Conservation (phyloP, 2,797 vertebrate species). For the Saxicola maurus region DNA sequence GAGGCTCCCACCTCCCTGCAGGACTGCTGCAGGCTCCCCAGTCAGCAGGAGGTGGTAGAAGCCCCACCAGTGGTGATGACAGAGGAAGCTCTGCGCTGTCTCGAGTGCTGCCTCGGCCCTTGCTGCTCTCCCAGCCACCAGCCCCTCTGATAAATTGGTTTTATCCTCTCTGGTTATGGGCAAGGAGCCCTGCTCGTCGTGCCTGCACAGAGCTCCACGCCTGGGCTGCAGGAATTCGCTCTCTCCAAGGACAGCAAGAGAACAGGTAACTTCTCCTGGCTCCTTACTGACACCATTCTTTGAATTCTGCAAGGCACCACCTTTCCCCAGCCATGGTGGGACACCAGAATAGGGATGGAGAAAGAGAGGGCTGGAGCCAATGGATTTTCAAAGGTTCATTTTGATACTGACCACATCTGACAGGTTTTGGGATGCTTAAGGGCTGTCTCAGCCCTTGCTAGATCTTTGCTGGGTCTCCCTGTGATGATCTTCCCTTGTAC, state of each 20-base stretch:
- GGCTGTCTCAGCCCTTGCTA: neutral
- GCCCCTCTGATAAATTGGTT: neutral
- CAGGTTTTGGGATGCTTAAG: neutral
- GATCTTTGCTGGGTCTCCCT: neutral
- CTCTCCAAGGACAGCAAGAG: neutral
- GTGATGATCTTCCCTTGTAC: accelerated
- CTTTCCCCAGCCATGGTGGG: neutral
- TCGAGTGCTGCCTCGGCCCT: neutral
- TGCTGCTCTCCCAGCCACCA: neutral
- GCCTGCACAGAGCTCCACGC: accelerated
- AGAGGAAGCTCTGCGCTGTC: neutral
- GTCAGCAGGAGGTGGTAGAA: neutral
- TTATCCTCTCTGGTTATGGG: neutral
- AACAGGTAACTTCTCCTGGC: conserved; percentile 13
- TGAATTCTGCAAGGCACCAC: neutral
- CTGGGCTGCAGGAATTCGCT: neutral
- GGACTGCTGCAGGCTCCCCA: neutral
- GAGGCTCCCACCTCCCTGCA: neutral
- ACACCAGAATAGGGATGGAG: neutral
- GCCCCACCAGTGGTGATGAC: neutral
- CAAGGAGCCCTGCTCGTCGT: accelerated
- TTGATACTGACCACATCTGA: neutral
- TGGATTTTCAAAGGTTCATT: neutral
- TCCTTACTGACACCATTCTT: neutral
- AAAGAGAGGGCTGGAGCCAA: neutral